phyloP scores from a whole-genome alignment of 2,113 vertebrate genomes.

The Hydrochoerus hydrochaeris region DNA sequence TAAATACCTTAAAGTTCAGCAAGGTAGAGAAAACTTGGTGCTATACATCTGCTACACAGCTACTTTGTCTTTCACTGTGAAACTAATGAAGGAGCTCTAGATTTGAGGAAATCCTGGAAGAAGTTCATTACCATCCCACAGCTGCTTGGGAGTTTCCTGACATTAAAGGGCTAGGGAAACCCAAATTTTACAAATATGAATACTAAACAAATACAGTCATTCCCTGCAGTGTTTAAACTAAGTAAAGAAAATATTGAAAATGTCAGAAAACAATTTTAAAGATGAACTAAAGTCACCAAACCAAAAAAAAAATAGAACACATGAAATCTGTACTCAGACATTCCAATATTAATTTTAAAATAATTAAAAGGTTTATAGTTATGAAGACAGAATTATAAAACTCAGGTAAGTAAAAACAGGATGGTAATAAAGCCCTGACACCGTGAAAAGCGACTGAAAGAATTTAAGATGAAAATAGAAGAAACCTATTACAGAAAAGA shows the following conservation, averaged over 20 bases:
- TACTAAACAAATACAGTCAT: not conserved
- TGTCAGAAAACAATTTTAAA: conserved; percentile 2
- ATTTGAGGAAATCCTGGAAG: not conserved
- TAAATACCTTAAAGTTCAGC: not conserved
- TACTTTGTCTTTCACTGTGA: not conserved
- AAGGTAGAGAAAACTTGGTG: not conserved
- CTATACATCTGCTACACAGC: not conserved
- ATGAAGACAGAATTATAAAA: not conserved
- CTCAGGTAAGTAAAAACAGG: not conserved
- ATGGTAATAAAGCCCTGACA: not conserved
- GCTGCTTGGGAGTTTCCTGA: not conserved
- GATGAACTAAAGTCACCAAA: conserved; percentile 1
- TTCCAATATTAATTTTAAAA: not conserved
- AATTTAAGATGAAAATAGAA: not conserved
- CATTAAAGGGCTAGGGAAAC: not conserved
- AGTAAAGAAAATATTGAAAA: not conserved
- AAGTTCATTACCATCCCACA: not conserved
- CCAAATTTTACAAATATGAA: not conserved
- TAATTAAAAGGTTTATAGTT: not conserved
- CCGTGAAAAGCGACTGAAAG: not conserved
- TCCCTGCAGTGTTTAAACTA: not conserved
- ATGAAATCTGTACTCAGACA: not conserved
- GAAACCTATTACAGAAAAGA: not conserved
- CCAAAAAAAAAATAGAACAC: not conserved
- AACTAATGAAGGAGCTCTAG: not conserved